Base-by-base conservation (phyloP, 2,888 invertebrate species). In the Diloba caeruleocephala region DNA sequence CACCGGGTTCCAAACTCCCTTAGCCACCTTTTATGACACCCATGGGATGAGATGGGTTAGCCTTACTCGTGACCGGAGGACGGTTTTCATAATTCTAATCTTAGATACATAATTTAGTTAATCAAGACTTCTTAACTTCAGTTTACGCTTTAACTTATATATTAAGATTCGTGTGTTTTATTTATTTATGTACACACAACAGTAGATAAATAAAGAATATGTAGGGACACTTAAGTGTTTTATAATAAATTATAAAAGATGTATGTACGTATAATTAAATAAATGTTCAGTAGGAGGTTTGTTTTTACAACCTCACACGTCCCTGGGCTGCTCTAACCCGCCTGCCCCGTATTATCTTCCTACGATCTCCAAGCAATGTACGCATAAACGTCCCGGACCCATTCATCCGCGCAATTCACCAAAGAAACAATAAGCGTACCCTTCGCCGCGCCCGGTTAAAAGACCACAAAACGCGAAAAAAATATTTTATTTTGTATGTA, bases 381-480 rank as follows among this genome's bases (percentile, higher is more conserved):
- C 78, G 77, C 77, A 78, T 87, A 87, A 91, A 92, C 88, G 84
- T 86, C 77, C 78, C 77, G 78, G 79, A 84, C 84, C 87, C 84
- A 91, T 92, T 92, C 92, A 93, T 82, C 81, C 76, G 66, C 76
- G 81, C 90, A 90, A 92, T 92, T 87, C 92, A 87, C 82, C 81
- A 84, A 80, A 87, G 85, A 92, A 91, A 93, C 93, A 93, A 93
- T 89, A 79, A 85, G 82, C 87, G 82, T 87, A 90, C 92, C 92
- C 92, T 90, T 87, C 85, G 80, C 79, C 77, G 84, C 83, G 82
- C 84, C 80, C 87, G 86, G 76, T 83, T 85, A 81, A 90, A 90
- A 87, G 86, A 88, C 78, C 80, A 82, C 71, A 86, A 88, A 89
- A 85, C 80, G 80, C 79, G 72, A 76, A 87, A 90, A 90, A 87